Conservation (phyloP, 2,113 vertebrate species). For the Propithecus coquereli region DNA sequence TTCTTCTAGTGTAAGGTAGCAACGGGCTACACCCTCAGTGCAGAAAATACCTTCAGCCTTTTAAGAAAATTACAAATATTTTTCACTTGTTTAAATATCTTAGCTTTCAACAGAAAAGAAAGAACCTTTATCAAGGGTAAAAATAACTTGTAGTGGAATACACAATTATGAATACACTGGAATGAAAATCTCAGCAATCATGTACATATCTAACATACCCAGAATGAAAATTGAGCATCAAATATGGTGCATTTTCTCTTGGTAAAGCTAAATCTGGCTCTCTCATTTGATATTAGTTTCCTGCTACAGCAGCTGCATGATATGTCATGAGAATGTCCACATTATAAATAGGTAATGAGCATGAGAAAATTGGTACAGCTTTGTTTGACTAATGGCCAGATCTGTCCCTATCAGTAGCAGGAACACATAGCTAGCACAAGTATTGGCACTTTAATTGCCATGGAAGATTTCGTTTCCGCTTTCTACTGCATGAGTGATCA, state of each 20-base stretch:
- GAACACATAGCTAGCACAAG: conserved; percentile 38
- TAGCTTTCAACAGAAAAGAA: conserved; percentile 62
- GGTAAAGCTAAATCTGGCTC: conserved; percentile 26
- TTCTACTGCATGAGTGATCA: conserved; percentile 42
- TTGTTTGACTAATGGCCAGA: conserved; percentile 5
- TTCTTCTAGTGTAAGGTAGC: conserved; percentile 48
- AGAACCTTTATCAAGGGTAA: conserved; percentile 51
- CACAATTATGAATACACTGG: conserved; percentile 47
- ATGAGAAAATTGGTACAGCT: conserved; percentile 43
- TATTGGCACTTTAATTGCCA: conserved; percentile 39
- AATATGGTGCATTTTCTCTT: conserved; percentile 41
- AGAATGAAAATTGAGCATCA: background rate
- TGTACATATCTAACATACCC: background rate
- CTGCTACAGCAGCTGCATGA: background rate
- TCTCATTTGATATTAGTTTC: background rate
- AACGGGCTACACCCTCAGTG: background rate
- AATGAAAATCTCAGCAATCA: conserved; percentile 57
- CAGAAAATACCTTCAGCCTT: conserved; percentile 55
- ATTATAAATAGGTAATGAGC: conserved; percentile 37
- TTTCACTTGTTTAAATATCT: conserved; percentile 68
- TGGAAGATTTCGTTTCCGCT: conserved; percentile 50
- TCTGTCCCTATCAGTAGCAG: conserved; percentile 33
- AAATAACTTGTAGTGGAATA: conserved; percentile 66
- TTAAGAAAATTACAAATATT: conserved; percentile 61
- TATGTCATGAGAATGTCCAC: background rate